Base-by-base conservation (phyloP, 2,797 vertebrate genomes). In the Mus caroli region DNA sequence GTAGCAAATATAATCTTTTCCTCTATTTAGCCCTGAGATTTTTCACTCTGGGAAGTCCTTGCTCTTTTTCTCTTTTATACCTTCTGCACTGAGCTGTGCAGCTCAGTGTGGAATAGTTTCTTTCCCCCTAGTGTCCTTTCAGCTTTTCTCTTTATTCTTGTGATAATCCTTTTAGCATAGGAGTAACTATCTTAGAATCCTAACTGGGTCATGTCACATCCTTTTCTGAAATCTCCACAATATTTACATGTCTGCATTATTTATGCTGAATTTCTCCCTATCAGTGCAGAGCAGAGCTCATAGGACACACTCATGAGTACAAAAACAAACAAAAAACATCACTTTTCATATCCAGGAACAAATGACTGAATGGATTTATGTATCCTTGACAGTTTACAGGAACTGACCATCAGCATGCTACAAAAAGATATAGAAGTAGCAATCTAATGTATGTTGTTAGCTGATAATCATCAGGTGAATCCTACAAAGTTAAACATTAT, bases 61-160 rank as follows among this genome's bases (percentile, higher is more conserved):
- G 3, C 22, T 50, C 12, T 64, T 93, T 43, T 19, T 31, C 10
- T 56, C 8, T n/a, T 22, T 1, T 17, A 0, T 1, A 6, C 6
- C 1, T 92, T 24, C 13, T 75, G 31, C 3, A 52, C 31, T 15
- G 62, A 52, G 20, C 20, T 13, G 0, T 11, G 5, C 62, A 37
- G 17, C 3, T 19, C 43, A 40, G 20, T 31, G 8, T 14, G 6
- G 13, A 78, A 37, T 3, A 86, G 40, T 3, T 56, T 52, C 1
- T 1, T 75, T 78, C 83, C 54, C 1, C 0, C 4, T 54, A 9
- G 0, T 37, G 2, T 58, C 7, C 5, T 52, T 28, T 1, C 15
- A 64, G 12, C 2, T 10, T n/a, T 31, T 87, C 19, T 46, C 22
- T 28, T 82, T 96, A 1, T 4, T 69, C 17, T 76, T 71, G 83